Evolutionary conservation across 2,113 vertebrate species (phyloP), one percentile per base, ranked within the genome.

Genomic region (Atrichornis clamosus): DNA sequence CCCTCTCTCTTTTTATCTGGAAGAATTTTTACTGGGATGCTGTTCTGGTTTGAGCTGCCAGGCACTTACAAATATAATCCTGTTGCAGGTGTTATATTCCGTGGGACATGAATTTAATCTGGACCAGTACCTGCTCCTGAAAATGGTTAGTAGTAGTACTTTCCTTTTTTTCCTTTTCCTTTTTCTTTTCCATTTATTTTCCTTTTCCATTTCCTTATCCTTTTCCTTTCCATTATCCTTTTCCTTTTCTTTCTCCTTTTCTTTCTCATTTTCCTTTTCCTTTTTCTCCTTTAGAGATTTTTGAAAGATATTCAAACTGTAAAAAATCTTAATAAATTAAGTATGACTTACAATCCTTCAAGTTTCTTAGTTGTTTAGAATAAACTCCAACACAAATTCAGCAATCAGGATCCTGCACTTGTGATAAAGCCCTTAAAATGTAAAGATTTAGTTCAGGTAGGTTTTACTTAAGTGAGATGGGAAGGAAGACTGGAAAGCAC

Each of bases 201-300:
- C 2, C 4, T 6, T 13, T 28, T 10, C 20, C 2, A 8, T 7
- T 14, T 17, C 17, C 16, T 11, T 17, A 12, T 6, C 5, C 3
- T 18, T 15, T 4, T 12, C 22, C 3, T 7, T 14, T 23, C 13
- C 4, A 2, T 14, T 30, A n/a, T 21, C 7, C 5, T 4, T 6
- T 13, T 7, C 18, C 1, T n/a, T 55, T 19, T 4, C 10, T 30
- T 30, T 4, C 4, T 18, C 32, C 17, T 5, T 33, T 3, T 8
- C 7, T 4, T 11, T 35, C 11, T 5, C 6, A 19, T 7, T 20
- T 21, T 4, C 1, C 11, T 8, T 10, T 9, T 1, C 2, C 9
- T 14, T 13, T 7, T 49, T 10, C 2, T 5, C 1, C 3, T 46
- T 55, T n/a, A 13, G 8, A 41, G 11, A 28, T 41, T 64, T 86